A percentile compares a stretch with the other conserved stretches of the same genome.
These are phyloP conservation scores for Neodiprion pinetum DNA, from an alignment of 1,140 invertebrate genomes.

Conservation along the genomic window DNA sequence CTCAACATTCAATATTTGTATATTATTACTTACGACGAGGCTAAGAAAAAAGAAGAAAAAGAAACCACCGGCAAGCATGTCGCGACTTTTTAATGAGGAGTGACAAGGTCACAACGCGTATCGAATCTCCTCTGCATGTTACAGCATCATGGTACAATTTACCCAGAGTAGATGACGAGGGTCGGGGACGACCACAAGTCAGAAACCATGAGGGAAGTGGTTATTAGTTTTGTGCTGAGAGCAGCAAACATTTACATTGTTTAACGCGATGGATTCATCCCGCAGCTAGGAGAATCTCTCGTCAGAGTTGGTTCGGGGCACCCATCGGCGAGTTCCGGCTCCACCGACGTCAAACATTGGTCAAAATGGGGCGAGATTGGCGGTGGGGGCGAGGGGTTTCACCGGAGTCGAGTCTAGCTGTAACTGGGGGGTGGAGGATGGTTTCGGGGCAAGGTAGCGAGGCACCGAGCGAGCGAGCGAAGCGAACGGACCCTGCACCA, in stretches of 20 bases:
- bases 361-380: conserved; percentile 29
- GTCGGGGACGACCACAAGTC: too few relatives aligned
- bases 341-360: conserved; percentile 54
- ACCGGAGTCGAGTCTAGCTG: conserved; percentile 26
- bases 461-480: conserved; percentile 42
- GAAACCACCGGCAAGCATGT: background rate
- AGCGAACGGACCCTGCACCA: conserved; percentile 47
- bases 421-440: conserved; percentile 32
- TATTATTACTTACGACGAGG: too few relatives aligned
- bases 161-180: too few relatives aligned
- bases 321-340: conserved; percentile 14
- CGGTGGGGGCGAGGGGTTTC: conserved; percentile 10
- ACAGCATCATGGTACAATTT: too few relatives aligned
- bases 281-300: conserved; percentile 27
- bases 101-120: too few relatives aligned
- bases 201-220: conserved; percentile 39
- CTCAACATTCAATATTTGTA: too few relatives aligned
- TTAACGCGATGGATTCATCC: conserved; percentile 61
- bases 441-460: conserved; percentile 36
- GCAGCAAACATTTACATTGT: conserved; percentile 62
- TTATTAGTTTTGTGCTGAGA: conserved; percentile 60
- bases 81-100: background rate
- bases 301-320: conserved; percentile 25
- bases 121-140: too few relatives aligned
- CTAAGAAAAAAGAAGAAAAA: too few relatives aligned